Evolutionary conservation across 30 jellyfish, hydroid and myxozoan genomes (phyloP), one percentile per base, ranked within the genome.

Genomic region (Hydractinia symbiolongicarpus): DNA sequence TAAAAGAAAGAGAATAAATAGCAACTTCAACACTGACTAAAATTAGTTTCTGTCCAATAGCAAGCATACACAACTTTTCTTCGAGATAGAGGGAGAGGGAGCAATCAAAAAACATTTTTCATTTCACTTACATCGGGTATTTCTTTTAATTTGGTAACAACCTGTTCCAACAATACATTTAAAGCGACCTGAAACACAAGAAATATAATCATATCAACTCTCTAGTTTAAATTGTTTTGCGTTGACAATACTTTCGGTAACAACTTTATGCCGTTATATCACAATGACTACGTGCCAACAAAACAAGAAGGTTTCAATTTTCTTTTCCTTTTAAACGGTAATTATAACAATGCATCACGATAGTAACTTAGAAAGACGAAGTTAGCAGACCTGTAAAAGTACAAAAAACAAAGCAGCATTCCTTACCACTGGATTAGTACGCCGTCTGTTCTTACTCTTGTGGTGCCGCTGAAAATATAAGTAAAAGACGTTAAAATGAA

Each of bases 371-470:
- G 44, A 30, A 30, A 30, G 44, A 30, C 44, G 44, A 30, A 30
- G 44, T 30, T 30, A 30, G 44, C 44, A 30, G 44, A 30, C 44
- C 44, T 30, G 44, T 30, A 30, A 30, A 30, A 30, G 44, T 30
- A 30, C 44, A 30, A 2, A 30, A 30, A 30, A 30, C n/a, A 30
- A 30, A 30, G 44, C 44, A 77, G n/a, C 30, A 15, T 11, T 11
- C 15, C 87, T 80, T 82, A 90, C 97, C 91, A 86, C 83, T 2
- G 97, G 97, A 72, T 91, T 91, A 5, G 96, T 91, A 67, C 98
- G 70, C 66, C 98, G 55, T 82, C 98, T 77, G 79, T 91, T 86
- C 66, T 91, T 91, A 79, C 94, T 82, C 83, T 82, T 91, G 64
- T 91, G 98, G 73, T 91, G 98, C 15, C 98, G 90, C 98, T 91